phyloP scores from a whole-genome alignment of 2,888 invertebrate genomes.

The Xanthostigma xanthostigma region DNA sequence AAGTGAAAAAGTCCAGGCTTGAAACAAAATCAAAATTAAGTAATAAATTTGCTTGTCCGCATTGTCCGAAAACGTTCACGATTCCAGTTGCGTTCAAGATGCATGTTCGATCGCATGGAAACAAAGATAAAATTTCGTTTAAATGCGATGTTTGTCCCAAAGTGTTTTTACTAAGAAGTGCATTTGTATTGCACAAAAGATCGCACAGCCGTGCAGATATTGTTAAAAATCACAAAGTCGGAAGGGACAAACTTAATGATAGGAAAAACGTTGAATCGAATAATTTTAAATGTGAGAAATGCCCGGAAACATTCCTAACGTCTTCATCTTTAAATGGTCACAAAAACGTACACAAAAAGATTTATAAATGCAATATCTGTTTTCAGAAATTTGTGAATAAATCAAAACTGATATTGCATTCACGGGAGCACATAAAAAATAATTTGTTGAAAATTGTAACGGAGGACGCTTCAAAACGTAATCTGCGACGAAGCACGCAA shows the following conservation, averaged over 20 bases:
- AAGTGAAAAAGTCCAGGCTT: neutral
- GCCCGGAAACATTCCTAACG: neutral
- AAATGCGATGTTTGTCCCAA: constrained; percentile 22
- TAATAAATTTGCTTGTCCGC: constrained; percentile 17
- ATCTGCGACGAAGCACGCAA: constrained; percentile 1
- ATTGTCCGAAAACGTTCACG: constrained; percentile 26
- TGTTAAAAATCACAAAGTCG: neutral
- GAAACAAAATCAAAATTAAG: constrained; percentile 16
- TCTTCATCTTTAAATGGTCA: too few relatives aligned
- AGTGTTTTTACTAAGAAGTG: constrained; percentile 17
- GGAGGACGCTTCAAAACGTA: neutral
- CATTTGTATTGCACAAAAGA: constrained; percentile 18
- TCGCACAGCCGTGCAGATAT: constrained; percentile 14
- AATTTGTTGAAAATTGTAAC: too few relatives aligned
- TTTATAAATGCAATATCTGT: too few relatives aligned
- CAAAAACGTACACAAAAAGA: too few relatives aligned
- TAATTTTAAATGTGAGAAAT: constrained; percentile 2
- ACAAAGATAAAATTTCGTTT: constrained; percentile 10
- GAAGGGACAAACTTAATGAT: neutral
- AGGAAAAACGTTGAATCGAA: neutral
- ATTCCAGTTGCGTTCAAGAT: constrained; percentile 24
- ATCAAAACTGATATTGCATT: too few relatives aligned
- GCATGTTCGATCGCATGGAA: constrained; percentile 24
- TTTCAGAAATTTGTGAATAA: too few relatives aligned
- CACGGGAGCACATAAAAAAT: too few relatives aligned